Conservation (phyloP, 2,113 vertebrate genomes). For the Lota lota region DNA sequence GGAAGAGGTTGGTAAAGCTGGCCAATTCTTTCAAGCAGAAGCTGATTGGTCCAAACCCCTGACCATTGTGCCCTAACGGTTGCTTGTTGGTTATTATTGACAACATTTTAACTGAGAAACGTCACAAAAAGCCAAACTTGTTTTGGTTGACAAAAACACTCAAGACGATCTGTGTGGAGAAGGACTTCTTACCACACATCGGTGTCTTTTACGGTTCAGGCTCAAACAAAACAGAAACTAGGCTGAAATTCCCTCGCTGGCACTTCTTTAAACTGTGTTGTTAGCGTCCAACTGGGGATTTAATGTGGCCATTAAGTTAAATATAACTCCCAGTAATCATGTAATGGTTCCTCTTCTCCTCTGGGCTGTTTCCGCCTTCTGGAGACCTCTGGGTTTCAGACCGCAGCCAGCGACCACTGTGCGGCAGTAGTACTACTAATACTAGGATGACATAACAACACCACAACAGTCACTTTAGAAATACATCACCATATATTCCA, state of each 20-base stretch:
- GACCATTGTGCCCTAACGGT: too few species aligned
- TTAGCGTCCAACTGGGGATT: slow-evolving; percentile 28
- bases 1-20: too few species aligned
- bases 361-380: slow-evolving; percentile 25
- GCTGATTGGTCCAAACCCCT: too few species aligned
- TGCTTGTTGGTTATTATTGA: too few species aligned
- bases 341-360: slow-evolving; percentile 32
- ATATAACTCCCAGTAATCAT: slow-evolving; percentile 46
- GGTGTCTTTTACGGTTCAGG: slow-evolving; percentile 22
- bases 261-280: slow-evolving; percentile 21
- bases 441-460: slow-evolving; percentile 42
- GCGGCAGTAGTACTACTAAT: slow-evolving; percentile 37
- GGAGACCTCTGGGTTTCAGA: slow-evolving; percentile 12
- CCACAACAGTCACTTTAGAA: slow-evolving; percentile 31
- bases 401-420: slow-evolving; percentile 19
- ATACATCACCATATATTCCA: slow-evolving; percentile 37
- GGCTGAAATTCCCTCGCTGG: slow-evolving; percentile 27
- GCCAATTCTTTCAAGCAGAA: too few species aligned
- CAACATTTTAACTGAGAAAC: too few species aligned
- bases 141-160: too few species aligned
- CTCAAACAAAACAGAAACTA: slow-evolving; percentile 23
- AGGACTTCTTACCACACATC: neutral
- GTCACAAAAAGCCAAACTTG: too few species aligned
- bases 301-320: slow-evolving; percentile 40
- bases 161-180: too few species aligned